phyloP scores from a whole-genome alignment of 2,888 invertebrate genomes.

The Heteromurus nitidus region DNA sequence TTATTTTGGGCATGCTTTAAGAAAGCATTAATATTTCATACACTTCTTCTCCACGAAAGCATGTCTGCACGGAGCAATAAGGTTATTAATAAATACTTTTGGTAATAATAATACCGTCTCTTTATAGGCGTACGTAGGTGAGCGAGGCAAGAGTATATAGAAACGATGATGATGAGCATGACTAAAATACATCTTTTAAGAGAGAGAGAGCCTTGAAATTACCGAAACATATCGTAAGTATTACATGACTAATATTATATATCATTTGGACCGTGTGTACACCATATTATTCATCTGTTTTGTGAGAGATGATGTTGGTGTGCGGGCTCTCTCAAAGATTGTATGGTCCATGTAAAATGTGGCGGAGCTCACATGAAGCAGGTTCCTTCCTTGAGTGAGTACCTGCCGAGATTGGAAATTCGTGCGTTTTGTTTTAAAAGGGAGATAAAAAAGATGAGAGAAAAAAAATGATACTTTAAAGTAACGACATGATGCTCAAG shows the following conservation, averaged over 20 bases:
- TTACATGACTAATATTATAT: conserved; percentile 20
- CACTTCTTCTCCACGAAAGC: not conserved
- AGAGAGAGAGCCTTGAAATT: conserved; percentile 25
- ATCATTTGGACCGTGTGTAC: conserved; percentile 18
- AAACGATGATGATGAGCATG: conserved; percentile 32
- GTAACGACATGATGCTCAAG: not conserved
- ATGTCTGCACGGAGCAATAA: not conserved
- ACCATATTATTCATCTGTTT: not conserved
- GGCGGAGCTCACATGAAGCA: conserved; percentile 21
- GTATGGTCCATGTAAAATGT: conserved; percentile 14
- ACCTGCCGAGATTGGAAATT: conserved; percentile 37
- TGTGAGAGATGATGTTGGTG: not conserved
- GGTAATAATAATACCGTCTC: conserved; percentile 11
- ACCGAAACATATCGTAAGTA: conserved; percentile 15
- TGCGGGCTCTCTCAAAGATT: conserved; percentile 15
- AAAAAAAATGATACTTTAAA: conserved; percentile 27
- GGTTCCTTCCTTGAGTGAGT: conserved; percentile 15
- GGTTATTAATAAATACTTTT: conserved; percentile 13
- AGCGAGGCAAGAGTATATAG: not conserved
- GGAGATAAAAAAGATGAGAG: too few relatives aligned
- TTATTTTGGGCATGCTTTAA: not conserved
- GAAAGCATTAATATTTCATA: conserved; percentile 7
- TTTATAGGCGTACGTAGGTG: not conserved
- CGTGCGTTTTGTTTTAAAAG: conserved; percentile 33
- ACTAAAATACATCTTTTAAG: conserved; percentile 7